Percentiles rank a stretch among this genome's conserved stretches.
These are phyloP conservation scores for Ammospiza maritima DNA, from an alignment of 2,797 vertebrate species.

Conservation along the genomic window DNA sequence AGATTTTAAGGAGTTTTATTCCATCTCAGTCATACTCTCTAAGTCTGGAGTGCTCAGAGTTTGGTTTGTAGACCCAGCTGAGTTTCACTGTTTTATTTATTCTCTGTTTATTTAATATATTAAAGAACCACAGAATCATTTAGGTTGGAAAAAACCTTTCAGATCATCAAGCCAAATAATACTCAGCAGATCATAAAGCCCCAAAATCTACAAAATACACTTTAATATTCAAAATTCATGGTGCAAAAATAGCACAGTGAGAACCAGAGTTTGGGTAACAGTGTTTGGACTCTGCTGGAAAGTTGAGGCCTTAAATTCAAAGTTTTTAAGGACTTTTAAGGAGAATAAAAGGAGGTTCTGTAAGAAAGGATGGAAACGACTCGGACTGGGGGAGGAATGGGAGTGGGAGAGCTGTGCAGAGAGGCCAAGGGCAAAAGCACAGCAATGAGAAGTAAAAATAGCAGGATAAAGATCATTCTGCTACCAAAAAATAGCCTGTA, in stretches of 20 bases:
- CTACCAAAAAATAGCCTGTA: not conserved
- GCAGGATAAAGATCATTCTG: not conserved
- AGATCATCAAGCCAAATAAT: not conserved
- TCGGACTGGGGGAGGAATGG: not conserved
- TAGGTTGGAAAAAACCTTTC: not conserved
- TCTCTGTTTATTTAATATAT: not conserved
- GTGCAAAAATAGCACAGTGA: not conserved
- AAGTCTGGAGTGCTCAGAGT: not conserved
- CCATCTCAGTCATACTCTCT: too few species aligned
- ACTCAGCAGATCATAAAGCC: not conserved
- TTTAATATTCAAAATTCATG: not conserved
- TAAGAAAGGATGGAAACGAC: not conserved
- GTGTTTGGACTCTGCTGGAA: not conserved
- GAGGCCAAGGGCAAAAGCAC: not conserved
- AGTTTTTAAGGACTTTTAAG: not conserved
- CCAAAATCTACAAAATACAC: not conserved
- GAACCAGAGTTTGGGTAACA: not conserved
- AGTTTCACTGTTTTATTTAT: not conserved
- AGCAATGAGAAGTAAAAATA: slow-evolving; percentile 19
- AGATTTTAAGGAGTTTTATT: not conserved
- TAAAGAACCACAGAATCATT: not conserved
- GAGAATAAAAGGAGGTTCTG: not conserved
- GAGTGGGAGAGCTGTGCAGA: not conserved
- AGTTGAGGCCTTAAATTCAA: not conserved
- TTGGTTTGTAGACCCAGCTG: not conserved